These are phyloP conservation scores for Trichonephila clavipes DNA, from an alignment of 1,140 invertebrate genomes.

Conservation along the genomic window DNA sequence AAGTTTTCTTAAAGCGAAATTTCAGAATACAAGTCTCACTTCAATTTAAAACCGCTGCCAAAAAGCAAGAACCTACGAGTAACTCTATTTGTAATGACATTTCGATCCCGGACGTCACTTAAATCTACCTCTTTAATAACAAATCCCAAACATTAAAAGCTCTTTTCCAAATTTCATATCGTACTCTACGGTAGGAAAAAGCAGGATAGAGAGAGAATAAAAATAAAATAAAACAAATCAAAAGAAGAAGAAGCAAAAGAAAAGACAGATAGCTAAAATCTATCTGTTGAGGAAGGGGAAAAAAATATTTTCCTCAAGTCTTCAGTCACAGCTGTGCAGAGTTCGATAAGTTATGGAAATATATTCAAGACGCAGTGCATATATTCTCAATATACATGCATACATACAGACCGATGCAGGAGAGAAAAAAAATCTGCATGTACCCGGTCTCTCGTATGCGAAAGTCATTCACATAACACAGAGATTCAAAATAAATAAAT, in stretches of 20 bases:
- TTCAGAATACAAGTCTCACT: not conserved
- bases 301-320: constrained; percentile 49
- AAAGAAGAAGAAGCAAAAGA: not conserved
- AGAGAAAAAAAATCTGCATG: constrained; percentile 62
- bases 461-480: constrained; percentile 66
- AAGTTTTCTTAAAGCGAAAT: too few relatives aligned
- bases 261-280: constrained; percentile 68
- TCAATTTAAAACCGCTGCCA: not conserved
- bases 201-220: not conserved
- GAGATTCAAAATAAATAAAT: constrained; percentile 76
- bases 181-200: not conserved
- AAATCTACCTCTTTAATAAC: constrained; percentile 66
- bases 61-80: not conserved
- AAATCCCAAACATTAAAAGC: constrained; percentile 6
- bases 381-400: constrained; percentile 68
- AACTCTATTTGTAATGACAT: constrained; percentile 31
- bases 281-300: constrained; percentile 46
- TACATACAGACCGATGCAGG: constrained; percentile 5
- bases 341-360: constrained; percentile 76
- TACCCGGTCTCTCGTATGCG: constrained; percentile 65
- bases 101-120: constrained; percentile 58
- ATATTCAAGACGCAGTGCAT: constrained; percentile 72
- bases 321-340: constrained; percentile 72
- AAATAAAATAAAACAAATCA: constrained; percentile 35
- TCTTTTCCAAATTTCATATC: not conserved